phyloP scores from a whole-genome alignment of 2,113 vertebrate species.

The Montifringilla adamsi region DNA sequence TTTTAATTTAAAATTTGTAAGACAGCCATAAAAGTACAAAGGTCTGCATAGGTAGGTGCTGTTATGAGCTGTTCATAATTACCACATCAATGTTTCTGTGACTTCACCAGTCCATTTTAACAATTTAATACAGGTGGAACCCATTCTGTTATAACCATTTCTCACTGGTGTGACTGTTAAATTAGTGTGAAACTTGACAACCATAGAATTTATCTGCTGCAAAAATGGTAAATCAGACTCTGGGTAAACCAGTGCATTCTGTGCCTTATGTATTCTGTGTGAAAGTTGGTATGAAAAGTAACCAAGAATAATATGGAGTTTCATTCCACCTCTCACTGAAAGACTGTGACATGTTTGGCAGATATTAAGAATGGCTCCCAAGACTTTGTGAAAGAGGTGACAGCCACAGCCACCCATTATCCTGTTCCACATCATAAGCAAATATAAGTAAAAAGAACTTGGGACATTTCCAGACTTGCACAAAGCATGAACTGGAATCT shows the following conservation, averaged over 20 bases:
- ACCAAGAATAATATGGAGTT: not conserved
- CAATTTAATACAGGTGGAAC: not conserved
- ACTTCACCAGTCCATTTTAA: not conserved
- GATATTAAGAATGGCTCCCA: not conserved
- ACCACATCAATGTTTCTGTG: not conserved
- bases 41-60: not conserved
- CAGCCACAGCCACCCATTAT: not conserved
- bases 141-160: not conserved
- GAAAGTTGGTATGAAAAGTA: not conserved
- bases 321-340: not conserved
- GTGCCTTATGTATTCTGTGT: not conserved
- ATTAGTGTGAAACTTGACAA: not conserved
- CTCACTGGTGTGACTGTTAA: not conserved
- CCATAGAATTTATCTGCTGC: not conserved
- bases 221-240: not conserved
- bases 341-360: not conserved
- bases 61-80: not conserved
- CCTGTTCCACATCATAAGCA: not conserved
- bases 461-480: not conserved
- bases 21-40: not conserved
- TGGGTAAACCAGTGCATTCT: not conserved
- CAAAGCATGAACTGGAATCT: slow-evolving; percentile 11
- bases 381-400: not conserved
- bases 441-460: not conserved
- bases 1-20: not conserved